Evolutionary conservation across 2,888 invertebrate genomes (phyloP).

Genomic region (Nephrotoma guestfalica): DNA sequence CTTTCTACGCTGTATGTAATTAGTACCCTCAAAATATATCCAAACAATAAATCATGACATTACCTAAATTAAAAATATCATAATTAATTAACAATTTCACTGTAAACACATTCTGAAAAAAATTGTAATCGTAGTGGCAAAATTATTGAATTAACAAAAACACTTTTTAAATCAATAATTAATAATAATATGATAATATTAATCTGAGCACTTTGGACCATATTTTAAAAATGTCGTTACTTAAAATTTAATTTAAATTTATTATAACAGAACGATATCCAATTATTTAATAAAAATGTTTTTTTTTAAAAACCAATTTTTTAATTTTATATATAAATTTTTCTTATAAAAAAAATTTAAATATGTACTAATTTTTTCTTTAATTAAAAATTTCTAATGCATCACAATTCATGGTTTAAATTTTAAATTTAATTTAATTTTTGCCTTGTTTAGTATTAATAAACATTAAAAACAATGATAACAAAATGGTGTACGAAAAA

Average conservation of each 20-base stretch:
- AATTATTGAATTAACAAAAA: background rate
- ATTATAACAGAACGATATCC: background rate
- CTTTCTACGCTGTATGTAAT: too few relatives aligned
- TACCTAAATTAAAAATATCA: too few relatives aligned
- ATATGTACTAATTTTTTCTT: background rate
- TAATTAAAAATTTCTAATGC: background rate
- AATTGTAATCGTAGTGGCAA: background rate
- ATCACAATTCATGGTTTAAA: background rate
- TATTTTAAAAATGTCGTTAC: background rate
- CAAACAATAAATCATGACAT: too few relatives aligned
- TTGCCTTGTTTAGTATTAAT: background rate
- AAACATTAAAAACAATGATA: background rate
- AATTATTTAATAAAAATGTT: background rate
- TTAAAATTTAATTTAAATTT: background rate
- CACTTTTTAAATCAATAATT: background rate
- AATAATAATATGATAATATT: background rate
- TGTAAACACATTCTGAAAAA: too few relatives aligned
- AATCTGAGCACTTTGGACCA: background rate
- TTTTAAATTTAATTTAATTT: background rate
- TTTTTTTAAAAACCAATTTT: background rate
- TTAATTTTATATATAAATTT: background rate
- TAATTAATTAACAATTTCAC: too few relatives aligned
- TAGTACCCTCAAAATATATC: too few relatives aligned
- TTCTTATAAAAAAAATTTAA: background rate
- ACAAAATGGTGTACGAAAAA: background rate